These are phyloP conservation scores for Koerneria pararmatus DNA, from an alignment of 2,888 invertebrate species.

Conservation along the genomic window DNA sequence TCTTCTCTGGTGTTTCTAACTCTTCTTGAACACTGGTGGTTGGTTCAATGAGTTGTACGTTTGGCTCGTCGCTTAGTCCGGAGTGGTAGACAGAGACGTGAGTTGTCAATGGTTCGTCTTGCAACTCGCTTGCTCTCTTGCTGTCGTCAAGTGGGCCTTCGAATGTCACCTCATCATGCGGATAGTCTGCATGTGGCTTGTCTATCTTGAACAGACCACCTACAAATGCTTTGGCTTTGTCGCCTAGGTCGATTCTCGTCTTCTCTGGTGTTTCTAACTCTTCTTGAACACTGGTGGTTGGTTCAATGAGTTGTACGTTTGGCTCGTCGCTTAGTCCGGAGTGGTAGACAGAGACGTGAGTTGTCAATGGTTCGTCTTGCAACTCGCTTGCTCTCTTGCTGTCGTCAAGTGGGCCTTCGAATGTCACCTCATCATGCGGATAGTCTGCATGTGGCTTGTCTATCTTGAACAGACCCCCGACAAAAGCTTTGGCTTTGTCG, in stretches of 20 bases:
- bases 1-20: too few relatives aligned
- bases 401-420: neutral
- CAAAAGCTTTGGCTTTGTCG: neutral
- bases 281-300: neutral
- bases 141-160: conserved; percentile 2
- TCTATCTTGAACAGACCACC: conserved; percentile 11
- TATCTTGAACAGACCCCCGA: conserved; percentile 4
- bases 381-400: neutral
- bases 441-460: neutral
- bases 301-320: too few relatives aligned
- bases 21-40: too few relatives aligned
- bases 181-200: conserved; percentile 5
- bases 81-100: conserved; percentile 8
- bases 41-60: too few relatives aligned
- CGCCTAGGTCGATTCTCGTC: conserved; percentile 12
- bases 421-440: neutral
- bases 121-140: neutral
- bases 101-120: conserved; percentile 3
- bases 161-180: neutral
- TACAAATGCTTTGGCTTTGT: conserved; percentile 7
- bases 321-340: neutral
- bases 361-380: neutral
- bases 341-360: neutral
- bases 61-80: neutral
- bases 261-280: conserved; percentile 3